Conservation (phyloP, 2,888 invertebrate genomes). For the Melanostoma mellinum region DNA sequence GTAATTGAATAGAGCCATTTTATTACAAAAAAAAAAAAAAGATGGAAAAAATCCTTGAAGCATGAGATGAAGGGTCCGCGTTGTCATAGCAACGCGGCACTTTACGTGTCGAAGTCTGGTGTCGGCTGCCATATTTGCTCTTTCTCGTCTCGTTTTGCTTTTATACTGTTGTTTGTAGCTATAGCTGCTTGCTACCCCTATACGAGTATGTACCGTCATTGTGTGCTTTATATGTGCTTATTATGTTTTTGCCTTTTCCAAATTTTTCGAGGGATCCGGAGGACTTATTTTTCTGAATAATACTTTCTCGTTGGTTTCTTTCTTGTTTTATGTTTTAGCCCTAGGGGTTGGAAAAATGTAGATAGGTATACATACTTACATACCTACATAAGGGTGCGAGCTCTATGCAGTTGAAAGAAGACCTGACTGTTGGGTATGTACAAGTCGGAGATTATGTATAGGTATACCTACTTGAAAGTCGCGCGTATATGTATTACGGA, state of each 20-base stretch:
- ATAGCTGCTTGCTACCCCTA: constrained; percentile 40
- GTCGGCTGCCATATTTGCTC: constrained; percentile 82
- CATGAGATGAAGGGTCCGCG: constrained; percentile 76
- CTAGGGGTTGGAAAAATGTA: constrained; percentile 48
- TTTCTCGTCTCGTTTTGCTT: constrained; percentile 73
- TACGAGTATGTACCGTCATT: constrained; percentile 20
- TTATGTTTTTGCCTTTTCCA: constrained; percentile 69
- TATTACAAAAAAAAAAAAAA: constrained; percentile 66
- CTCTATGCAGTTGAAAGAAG: constrained; percentile 41
- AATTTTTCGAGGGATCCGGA: constrained; percentile 62
- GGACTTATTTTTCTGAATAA: constrained; percentile 35
- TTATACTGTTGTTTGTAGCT: constrained; percentile 12
- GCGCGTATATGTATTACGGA: constrained; percentile 64
- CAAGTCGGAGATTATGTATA: constrained; percentile 62
- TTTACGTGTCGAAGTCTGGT: constrained; percentile 82
- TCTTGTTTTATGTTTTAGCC: constrained; percentile 49
- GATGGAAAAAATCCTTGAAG: constrained; percentile 32
- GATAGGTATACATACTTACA: constrained; percentile 3
- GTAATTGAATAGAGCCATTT: constrained; percentile 75
- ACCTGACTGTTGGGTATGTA: constrained; percentile 43
- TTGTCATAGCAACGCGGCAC: constrained; percentile 82
- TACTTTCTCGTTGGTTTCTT: constrained; percentile 52
- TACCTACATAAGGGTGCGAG: constrained; percentile 58
- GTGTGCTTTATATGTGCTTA: constrained; percentile 58
- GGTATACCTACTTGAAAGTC: constrained; percentile 50